Evolutionary conservation across 2,113 vertebrate species (phyloP).

Genomic region (Falco punctatus): DNA sequence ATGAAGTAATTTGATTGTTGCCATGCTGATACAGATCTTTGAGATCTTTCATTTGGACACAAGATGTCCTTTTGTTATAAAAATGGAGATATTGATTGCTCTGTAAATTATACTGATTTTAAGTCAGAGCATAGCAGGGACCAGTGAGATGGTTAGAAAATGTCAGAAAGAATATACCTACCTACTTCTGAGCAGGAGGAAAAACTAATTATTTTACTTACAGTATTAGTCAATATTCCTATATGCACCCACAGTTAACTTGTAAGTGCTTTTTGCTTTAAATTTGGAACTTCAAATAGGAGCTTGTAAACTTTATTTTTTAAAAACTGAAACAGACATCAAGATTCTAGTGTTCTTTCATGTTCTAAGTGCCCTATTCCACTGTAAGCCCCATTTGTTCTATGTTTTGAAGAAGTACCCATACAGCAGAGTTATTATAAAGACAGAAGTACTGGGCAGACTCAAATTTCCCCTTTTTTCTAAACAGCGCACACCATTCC

Average conservation of each 20-base stretch:
- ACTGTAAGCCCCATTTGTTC: not conserved
- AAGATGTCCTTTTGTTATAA: constrained; percentile 1
- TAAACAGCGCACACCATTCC: not conserved
- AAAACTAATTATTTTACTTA: not conserved
- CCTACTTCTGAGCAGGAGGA: not conserved
- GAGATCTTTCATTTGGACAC: not conserved
- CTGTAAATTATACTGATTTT: not conserved
- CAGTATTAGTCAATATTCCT: not conserved
- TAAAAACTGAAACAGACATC: not conserved
- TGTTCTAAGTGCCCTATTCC: not conserved
- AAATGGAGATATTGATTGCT: not conserved
- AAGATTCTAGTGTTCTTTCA: not conserved
- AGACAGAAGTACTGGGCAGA: not conserved
- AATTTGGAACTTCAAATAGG: not conserved
- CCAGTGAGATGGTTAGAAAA: not conserved
- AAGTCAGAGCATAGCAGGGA: not conserved
- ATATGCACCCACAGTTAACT: not conserved
- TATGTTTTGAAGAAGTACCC: not conserved
- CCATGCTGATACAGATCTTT: not conserved
- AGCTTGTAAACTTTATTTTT: not conserved
- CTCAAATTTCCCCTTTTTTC: not conserved
- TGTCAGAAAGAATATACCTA: not conserved
- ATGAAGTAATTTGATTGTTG: not conserved
- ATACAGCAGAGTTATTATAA: not conserved
- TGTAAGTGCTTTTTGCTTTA: not conserved